A percentile compares a stretch with the other conserved stretches of the same genome.
Conservation (phyloP, 2,113 vertebrate genomes). For the Ictalurus punctatus region DNA sequence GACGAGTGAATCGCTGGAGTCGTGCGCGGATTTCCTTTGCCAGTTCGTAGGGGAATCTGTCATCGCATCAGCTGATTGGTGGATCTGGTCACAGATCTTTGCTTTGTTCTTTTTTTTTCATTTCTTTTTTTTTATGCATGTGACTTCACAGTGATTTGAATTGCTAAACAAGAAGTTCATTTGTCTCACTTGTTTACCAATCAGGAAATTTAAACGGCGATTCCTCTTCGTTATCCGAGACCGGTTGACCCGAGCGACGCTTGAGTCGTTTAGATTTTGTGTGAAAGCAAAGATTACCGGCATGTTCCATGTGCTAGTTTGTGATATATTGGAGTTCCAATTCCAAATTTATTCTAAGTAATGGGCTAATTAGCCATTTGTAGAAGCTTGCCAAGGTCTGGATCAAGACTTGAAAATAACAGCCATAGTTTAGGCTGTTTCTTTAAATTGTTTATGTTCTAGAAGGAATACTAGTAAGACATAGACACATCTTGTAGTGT, state of each 20-base stretch:
- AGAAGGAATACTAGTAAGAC: not conserved
- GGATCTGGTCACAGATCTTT: slow-evolving; percentile 33
- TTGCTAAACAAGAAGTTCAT: slow-evolving; percentile 56
- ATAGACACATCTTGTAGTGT: not conserved
- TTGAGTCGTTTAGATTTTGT: slow-evolving; percentile 2
- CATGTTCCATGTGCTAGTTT: not conserved
- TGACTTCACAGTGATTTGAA: slow-evolving; percentile 30
- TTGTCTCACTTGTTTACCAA: slow-evolving; percentile 39
- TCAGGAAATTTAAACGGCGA: not conserved
- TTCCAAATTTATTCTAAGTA: not conserved
- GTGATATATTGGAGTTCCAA: not conserved
- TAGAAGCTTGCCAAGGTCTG: not conserved
- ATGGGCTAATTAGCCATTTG: not conserved
- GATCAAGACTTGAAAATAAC: not conserved
- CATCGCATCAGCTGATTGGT: slow-evolving; percentile 67
- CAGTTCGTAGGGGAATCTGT: slow-evolving; percentile 68
- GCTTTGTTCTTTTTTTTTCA: slow-evolving; percentile 49
- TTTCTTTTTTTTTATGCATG: slow-evolving; percentile 56
- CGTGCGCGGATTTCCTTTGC: slow-evolving; percentile 48
- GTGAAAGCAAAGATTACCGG: not conserved
- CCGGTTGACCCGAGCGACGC: not conserved
- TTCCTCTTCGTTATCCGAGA: slow-evolving; percentile 17
- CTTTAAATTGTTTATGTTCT: not conserved
- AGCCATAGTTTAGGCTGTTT: not conserved
- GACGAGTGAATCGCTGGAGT: slow-evolving; percentile 70